phyloP scores from a whole-genome alignment of 2,113 vertebrate genomes.

The Raphicerus campestris region DNA sequence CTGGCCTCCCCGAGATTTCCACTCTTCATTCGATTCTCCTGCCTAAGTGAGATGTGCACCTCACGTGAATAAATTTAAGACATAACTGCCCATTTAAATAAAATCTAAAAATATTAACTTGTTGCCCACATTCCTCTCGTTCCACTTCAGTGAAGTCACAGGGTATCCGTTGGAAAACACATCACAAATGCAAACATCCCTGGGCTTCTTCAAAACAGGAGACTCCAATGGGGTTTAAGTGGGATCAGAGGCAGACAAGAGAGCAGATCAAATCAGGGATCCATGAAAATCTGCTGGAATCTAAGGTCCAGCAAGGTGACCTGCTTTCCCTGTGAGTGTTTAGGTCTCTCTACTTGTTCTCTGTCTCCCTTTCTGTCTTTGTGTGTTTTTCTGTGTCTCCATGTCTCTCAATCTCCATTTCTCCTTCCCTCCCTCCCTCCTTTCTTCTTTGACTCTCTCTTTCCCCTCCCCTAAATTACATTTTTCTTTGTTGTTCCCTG shows the following conservation, averaged over 20 bases:
- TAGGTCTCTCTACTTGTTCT: neutral
- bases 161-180: constrained; percentile 32
- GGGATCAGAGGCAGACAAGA: neutral
- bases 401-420: neutral
- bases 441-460: neutral
- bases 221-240: neutral
- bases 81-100: neutral
- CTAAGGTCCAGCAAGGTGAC: neutral
- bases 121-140: constrained; percentile 10
- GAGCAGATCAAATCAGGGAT: neutral
- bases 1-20: constrained; percentile 34
- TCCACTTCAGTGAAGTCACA: constrained; percentile 27
- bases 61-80: neutral
- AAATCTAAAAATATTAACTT: constrained; percentile 33
- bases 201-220: neutral
- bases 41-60: constrained; percentile 18
- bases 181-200: constrained; percentile 33
- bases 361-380: neutral
- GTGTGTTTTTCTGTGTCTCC: neutral
- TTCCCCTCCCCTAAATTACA: neutral
- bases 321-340: neutral
- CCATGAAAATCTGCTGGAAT: neutral
- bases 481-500: neutral
- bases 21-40: constrained; percentile 46
- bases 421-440: neutral